phyloP scores from a whole-genome alignment of 2,113 vertebrate species.

The Cryptotis parvus region DNA sequence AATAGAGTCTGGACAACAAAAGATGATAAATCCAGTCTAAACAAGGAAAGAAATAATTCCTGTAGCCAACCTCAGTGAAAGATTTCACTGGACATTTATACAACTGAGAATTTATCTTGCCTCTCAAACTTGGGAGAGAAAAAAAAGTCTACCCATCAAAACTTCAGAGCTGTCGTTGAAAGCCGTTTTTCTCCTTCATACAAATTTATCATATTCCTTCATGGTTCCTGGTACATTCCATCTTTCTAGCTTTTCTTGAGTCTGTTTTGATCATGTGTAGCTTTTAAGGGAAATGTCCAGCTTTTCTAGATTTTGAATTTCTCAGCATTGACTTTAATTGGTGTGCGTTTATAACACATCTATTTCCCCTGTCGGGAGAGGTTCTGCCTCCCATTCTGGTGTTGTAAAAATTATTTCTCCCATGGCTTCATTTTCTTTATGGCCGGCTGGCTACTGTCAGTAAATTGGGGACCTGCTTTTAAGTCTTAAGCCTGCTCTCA shows the following conservation, averaged over 20 bases:
- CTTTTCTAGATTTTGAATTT: background rate
- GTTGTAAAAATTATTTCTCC: background rate
- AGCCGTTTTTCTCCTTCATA: background rate
- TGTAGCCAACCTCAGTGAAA: background rate
- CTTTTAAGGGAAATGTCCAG: conserved; percentile 1
- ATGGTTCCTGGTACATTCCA: background rate
- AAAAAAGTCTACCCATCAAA: background rate
- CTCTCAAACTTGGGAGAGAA: background rate
- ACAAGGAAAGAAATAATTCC: conserved; percentile 14
- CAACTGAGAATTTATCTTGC: background rate
- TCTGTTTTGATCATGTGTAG: background rate
- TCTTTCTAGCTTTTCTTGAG: background rate
- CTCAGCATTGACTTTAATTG: background rate
- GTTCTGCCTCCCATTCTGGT: background rate
- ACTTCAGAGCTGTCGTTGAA: background rate
- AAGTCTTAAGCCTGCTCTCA: background rate
- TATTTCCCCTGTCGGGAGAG: background rate
- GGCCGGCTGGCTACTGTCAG: background rate
- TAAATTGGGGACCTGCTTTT: background rate
- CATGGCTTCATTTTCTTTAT: background rate
- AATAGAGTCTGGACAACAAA: background rate
- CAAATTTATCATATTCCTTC: background rate
- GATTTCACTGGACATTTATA: background rate
- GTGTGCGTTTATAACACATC: background rate
- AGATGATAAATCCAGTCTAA: conserved; percentile 34